Base-by-base conservation (phyloP, 92 coral and sea anemone genomes). In the Bergia sp. region DNA sequence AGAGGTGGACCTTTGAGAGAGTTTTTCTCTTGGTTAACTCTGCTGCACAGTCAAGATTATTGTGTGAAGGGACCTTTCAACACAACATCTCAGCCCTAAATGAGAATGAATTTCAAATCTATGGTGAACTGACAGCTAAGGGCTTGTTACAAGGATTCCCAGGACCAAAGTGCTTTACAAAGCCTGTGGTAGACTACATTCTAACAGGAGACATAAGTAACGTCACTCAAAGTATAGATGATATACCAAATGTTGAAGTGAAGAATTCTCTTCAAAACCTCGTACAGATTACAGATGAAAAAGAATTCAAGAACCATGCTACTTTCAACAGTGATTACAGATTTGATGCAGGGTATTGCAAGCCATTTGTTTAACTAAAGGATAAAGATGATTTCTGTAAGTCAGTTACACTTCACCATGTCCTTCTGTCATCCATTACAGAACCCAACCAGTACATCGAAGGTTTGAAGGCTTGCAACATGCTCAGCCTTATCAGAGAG, bases 301-400 rank as follows among this genome's bases (percentile, higher is more conserved):
- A 88, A 78, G 93, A 82, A 78, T 91, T 91, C 65, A 91, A 91
- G 78, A 83, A 88, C 53, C 42, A 88, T 64, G 91, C 91, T 23
- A 39, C 93, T 64, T 91, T 91, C 80, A 65, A 88, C 87, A 75
- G 86, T 91, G 91, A 91, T 47, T 82, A 73, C 76, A 88, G 91
- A 77, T 91, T 91, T 88, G 93, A 91, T 57, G 93, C 93, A 81
- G 91, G 93, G 21, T 91, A 88, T 77, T 53, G 57, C 85, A 88
- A 91, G 81, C 93, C 93, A 20, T 81, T 91, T 73, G 91, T 91
- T 12, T 73, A 83, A 57, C 67, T 91, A 21, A 61, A 58, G 53
- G 93, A 91, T 42, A 91, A 81, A 82, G 91, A 88, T n/a, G 93
- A 91, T 53, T 88, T 91, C 37, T 57, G 42, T 18, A 53, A 42